Conservation (phyloP, 1,140 invertebrate genomes). For the Littorina saxatilis region DNA sequence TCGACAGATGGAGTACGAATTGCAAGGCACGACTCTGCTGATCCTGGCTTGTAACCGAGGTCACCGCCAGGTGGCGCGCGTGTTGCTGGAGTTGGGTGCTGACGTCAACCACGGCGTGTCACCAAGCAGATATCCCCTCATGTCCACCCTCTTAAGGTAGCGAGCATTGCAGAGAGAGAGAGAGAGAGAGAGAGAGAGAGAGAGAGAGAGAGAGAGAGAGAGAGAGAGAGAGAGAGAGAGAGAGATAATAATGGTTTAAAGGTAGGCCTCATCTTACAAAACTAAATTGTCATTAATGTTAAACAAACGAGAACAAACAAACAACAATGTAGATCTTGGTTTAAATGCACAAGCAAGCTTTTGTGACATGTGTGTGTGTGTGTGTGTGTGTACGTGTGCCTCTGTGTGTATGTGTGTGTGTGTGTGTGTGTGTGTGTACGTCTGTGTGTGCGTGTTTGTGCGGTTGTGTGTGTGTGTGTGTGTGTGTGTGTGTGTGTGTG, state of each 20-base stretch:
- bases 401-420: too few relatives aligned
- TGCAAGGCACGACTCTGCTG: background rate
- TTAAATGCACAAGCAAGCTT: background rate
- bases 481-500: background rate
- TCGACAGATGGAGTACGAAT: background rate
- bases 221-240: too few relatives aligned
- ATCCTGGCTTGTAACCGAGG: background rate
- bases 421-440: too few relatives aligned
- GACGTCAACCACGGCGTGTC: slow-evolving; percentile 2
- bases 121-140: background rate
- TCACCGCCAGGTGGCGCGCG: background rate
- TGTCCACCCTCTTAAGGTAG: background rate
- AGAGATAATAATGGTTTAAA: background rate
- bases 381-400: too few relatives aligned
- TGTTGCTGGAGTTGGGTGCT: background rate
- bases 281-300: background rate
- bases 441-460: background rate
- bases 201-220: too few relatives aligned
- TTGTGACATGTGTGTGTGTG: background rate
- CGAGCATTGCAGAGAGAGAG: too few relatives aligned
- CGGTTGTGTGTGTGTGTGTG: background rate
- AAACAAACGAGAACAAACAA: too few relatives aligned
- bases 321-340: too few relatives aligned
- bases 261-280: background rate
- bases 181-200: background rate